Base-by-base conservation (phyloP, 2,797 vertebrate species). In the Xiphophorus birchmanni region DNA sequence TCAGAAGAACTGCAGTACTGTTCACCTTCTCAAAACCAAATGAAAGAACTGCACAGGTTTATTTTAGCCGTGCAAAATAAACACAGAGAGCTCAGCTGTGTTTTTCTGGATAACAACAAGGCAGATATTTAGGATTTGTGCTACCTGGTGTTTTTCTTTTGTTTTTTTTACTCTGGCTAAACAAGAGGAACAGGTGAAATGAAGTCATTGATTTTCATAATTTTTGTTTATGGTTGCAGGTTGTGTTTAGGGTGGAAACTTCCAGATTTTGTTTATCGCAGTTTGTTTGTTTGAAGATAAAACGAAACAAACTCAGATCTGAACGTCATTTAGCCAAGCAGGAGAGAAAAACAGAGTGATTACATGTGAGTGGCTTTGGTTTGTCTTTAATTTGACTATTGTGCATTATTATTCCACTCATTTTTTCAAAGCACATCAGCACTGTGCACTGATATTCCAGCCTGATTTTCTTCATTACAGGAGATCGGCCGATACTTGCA, bases 11-110 rank as follows among this genome's bases (percentile, higher is more conserved):
- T 86, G 88, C 86, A 80, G 87, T 81, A 86, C 83, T 88, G 71
- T 89, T 86, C 89, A 91, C 80, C 86, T 83, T 84, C 78, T 89
- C 56, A 86, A 85, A 87, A 88, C 87, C 86, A 87, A 82, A 78
- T 63, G 81, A 82, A 79, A 79, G 67, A 74, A 65, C 85, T 79
- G 80, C 79, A 80, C 76, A 73, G 79, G 79, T 83, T 74, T 83
- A 84, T 81, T n/a, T 44, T 47, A 73, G 71, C 75, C 58, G 50
- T 50, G 35, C 79, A 63, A 32, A 58, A 52, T 73, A 82, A 87
- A 85, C 35, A 47, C 21, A 9, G 23, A 11, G 29, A 65, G 37
- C 75, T 81, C n/a, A 82, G 82, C 42, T 73, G 52, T 73, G 32
- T 74, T 17, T 6, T 17, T 12, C 7, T 21, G n/a, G 85, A 21